Base-by-base conservation (phyloP, 2,888 invertebrate species). In the Drosophila atripex region DNA sequence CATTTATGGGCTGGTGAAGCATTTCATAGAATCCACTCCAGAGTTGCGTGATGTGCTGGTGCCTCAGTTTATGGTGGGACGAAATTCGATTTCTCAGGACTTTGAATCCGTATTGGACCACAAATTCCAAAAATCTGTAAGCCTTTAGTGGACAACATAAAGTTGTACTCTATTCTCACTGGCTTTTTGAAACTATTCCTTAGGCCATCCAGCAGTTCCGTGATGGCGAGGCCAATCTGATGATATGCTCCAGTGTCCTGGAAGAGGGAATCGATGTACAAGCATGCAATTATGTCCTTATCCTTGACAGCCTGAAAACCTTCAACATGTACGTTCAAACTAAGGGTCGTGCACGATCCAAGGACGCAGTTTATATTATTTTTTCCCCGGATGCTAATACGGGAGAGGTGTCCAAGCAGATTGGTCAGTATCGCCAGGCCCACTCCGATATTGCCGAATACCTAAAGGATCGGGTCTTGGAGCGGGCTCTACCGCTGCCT, bases 201-300 rank as follows among this genome's bases (percentile, higher is more conserved):
- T 16, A 91, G 89, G 92, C 92, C 2, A 82, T 93, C n/a, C 86
- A 92, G 16, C 92, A 93, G 38, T 95, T 95, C 85, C 92, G 93
- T 21, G 90, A 90, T 8, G 93, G 94, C 8, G 91, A 93, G 32
- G 90, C 93, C 5, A 97, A 97, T 89, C 88, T 96, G 2, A 89
- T 96, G 28, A 91, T 95, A 1, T 93, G 95, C 1, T 95, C 98
- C 0, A 95, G 95, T 88, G 96, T 98, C 0, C 92, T 98, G 28
- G 98, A 98, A 89, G 98, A 98, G 92, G 98, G 98, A 0, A 94
- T 98, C 8, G 97, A 98, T 90, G 93, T 98, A 28, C 95, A 95
- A 2, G 93, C 94, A 28, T 99, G 98, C 89, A 94, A 95, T 71
- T 91, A 97, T 41, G 95, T 98, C 0, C 85, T 98, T 16, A 93